Evolutionary conservation across 2,888 invertebrate species (phyloP).

Genomic region (Drosophila testacea): DNA sequence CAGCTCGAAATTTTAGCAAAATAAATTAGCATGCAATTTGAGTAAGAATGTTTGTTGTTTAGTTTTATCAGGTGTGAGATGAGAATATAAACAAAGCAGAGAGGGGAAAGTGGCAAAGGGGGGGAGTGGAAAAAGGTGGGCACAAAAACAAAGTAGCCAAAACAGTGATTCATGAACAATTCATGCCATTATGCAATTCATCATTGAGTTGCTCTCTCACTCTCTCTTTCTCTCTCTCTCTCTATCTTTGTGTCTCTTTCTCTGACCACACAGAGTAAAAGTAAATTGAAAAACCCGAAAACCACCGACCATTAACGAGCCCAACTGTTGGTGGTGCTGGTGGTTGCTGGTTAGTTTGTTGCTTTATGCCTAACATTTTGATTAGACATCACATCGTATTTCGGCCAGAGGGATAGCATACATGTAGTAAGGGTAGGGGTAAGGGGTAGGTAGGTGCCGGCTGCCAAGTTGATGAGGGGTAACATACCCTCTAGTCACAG

Average conservation of each 20-base stretch:
- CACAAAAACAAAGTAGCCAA: conserved; percentile 5
- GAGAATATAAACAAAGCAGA: neutral
- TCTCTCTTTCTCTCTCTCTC: neutral
- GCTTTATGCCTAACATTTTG: conserved; percentile 32
- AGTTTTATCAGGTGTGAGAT: conserved; percentile 5
- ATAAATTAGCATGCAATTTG: neutral
- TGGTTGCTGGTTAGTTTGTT: conserved; percentile 27
- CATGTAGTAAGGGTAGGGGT: neutral
- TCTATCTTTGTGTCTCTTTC: neutral
- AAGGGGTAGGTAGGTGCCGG: conserved; percentile 28
- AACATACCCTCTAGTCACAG: conserved; percentile 3
- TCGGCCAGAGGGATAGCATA: neutral
- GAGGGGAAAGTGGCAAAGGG: neutral
- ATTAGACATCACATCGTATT: conserved; percentile 21
- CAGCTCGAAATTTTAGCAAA: too few species aligned
- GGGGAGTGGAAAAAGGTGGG: neutral
- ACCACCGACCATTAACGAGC: conserved; percentile 36
- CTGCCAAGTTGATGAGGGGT: conserved; percentile 9
- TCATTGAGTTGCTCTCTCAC: conserved; percentile 17
- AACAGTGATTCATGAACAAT: conserved; percentile 31
- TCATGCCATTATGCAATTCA: conserved; percentile 26
- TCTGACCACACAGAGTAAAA: conserved; percentile 19
- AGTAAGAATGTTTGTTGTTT: neutral
- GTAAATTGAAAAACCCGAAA: conserved; percentile 37
- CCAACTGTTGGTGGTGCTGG: conserved; percentile 17